Evolutionary conservation across 2,888 invertebrate genomes (phyloP), one percentile per base, ranked within the genome.

Genomic region (Matsumyia berberina): DNA sequence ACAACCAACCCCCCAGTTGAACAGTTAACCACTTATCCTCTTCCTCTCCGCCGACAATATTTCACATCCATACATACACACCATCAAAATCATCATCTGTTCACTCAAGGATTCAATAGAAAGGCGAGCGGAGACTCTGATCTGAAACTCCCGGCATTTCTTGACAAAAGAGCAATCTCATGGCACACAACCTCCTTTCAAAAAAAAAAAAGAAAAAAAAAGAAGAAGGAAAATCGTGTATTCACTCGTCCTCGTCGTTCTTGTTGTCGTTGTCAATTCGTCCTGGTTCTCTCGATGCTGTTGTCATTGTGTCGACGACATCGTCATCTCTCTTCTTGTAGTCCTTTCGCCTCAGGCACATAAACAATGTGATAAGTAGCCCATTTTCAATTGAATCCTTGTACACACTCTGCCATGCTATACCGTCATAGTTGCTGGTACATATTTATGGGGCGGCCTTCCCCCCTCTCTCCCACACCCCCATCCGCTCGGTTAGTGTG

Each of bases 331-430:
- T 39, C 51, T 77, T 11, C 24, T 62, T 57, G 62, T 46, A 67
- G 78, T 67, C 73, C 62, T 73, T 62, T 39, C 33, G 72, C 73
- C 62, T 19, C 49, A 67, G 73, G 73, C 72, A 33, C 53, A 74
- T 78, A 83, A 83, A 83, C 83, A 83, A 78, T 83, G 83, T 83
- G 78, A 69, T 83, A 83, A 83, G 83, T 83, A 79, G 83, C 83
- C 83, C 62, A 78, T 83, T 73, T 62, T 83, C 67, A 79, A 83
- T 83, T 78, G 73, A 78, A 83, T 79, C 67, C 73, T 81, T 69
- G 62, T 70, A 37, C 19, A 39, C 51, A 39, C 19, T 44, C 51
- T 39, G 7, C 33, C 51, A 24, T 81, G 58, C 29, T 62, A 44
- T 60, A 51, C 62, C 53, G 39, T 11, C 42, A 19, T 5, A 2